Percentiles rank a stretch among this genome's conserved stretches.
Evolutionary conservation across 2,888 invertebrate species (phyloP).

Genomic region (Eurytoma californica): DNA sequence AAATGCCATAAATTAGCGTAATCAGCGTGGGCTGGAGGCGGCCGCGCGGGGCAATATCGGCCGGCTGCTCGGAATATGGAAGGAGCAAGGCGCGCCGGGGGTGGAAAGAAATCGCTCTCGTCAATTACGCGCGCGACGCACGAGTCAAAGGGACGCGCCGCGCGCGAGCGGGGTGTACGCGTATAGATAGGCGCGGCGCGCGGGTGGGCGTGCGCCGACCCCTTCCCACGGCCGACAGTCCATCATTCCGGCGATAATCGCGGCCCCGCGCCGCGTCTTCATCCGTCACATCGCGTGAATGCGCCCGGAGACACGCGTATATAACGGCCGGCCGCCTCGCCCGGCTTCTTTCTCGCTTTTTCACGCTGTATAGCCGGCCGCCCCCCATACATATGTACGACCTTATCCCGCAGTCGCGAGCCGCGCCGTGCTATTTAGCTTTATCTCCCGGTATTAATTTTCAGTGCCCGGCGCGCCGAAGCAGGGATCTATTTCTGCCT

Average conservation of each 20-base stretch:
- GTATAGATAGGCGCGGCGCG: no score
- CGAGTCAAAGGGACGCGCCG: no score
- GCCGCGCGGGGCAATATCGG: no score
- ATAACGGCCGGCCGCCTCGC: background rate
- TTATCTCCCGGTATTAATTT: no score
- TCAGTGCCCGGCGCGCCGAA: no score
- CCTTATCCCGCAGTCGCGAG: background rate
- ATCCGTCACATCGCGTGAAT: slow-evolving; percentile 23
- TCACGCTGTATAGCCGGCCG: background rate
- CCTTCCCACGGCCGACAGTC: background rate
- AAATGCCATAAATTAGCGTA: slow-evolving; percentile 48
- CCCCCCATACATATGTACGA: background rate
- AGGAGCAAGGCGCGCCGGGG: background rate
- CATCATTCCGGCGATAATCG: slow-evolving; percentile 17
- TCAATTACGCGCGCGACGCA: no score
- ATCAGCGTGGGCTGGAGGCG: slow-evolving; percentile 13
- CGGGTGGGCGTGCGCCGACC: no score
- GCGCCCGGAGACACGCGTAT: background rate
- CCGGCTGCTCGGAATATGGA: background rate
- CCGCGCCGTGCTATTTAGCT: no score
- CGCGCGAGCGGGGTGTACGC: no score
- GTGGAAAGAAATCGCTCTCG: background rate
- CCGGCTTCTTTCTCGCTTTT: background rate
- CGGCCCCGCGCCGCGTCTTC: slow-evolving; percentile 3
- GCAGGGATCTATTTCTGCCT: no score